phyloP scores from a whole-genome alignment of 2,113 vertebrate genomes.

The Raja brachyura region DNA sequence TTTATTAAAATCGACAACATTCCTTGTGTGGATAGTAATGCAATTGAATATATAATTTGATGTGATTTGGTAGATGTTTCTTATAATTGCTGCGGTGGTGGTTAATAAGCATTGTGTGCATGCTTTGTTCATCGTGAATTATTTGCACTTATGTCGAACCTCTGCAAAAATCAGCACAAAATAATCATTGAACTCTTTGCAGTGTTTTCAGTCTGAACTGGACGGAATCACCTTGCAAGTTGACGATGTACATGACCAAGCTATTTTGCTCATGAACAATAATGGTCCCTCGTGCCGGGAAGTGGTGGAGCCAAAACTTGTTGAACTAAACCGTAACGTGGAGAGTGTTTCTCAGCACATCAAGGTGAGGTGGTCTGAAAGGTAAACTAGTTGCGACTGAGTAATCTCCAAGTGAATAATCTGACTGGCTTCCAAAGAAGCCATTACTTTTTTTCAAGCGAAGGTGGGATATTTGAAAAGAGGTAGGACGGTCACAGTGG shows the following conservation, averaged over 20 bases:
- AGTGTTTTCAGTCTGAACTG: conserved; percentile 77
- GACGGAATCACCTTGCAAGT: conserved; percentile 75
- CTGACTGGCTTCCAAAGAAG: neutral
- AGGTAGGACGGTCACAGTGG: too few relatives aligned
- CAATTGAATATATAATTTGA: neutral
- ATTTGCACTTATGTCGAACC: neutral
- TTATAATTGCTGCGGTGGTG: neutral
- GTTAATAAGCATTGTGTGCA: neutral
- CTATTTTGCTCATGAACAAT: conserved; percentile 75
- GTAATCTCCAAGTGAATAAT: neutral
- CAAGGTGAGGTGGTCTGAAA: conserved; percentile 59
- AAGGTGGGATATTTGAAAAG: neutral
- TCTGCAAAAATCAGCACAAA: neutral
- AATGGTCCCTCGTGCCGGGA: conserved; percentile 73
- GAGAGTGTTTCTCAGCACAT: conserved; percentile 93
- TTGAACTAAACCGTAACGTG: conserved; percentile 85
- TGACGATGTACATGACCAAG: conserved; percentile 79
- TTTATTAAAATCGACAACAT: neutral
- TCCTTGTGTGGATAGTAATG: neutral
- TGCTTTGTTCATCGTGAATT: neutral
- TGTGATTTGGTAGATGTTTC: neutral
- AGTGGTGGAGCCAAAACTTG: conserved; percentile 83
- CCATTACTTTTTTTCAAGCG: neutral
- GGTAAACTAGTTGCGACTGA: fast-evolving
- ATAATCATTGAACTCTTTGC: neutral